Base-by-base conservation (phyloP, 1,140 invertebrate species). In the Melipona quadrifasciata region DNA sequence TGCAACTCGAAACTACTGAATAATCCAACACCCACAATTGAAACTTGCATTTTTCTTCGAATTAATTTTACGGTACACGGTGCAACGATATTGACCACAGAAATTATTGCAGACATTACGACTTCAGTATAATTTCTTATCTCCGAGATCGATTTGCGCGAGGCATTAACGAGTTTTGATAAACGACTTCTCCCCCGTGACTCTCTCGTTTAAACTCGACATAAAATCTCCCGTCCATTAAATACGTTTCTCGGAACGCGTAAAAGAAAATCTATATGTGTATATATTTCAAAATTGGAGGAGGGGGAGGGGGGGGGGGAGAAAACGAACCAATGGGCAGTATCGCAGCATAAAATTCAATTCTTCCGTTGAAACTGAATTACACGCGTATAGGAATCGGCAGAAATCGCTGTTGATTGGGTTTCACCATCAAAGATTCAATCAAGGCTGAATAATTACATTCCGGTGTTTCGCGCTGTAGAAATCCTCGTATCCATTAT, bases 361-460 rank as follows among this genome's bases (percentile, higher is more conserved):
- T 71, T 51, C 27, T 71, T 0, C 47, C 27, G 27, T 34, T 55
- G 5, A 57, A 55, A 71, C 51, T 27, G 53, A 75, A 75, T 75
- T 57, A 58, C 10, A 58, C 16, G 27, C 27, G 72, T 71, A 21
- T 17, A 39, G 34, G 27, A 57, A 74, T 71, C 39, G 24, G 5
- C 1, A 74, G 27, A 27, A 21, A 34, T 31, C 27, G 21, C 5
- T 27, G 31, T 74, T 75, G 31, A 71, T 71, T 71, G 53, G 51
- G 21, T 31, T 55, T 34, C 27, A 17, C 55, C 0, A 19, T 21
- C 21, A 57, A 75, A 58, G 73, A 75, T 74, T 6, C 47, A 24
- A 74, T 74, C 73, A 74, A 21, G 58, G 10, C 27, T 24, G 51
- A n/a, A 75, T 57, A 75, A 75, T 75, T 75, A 31, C 27, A 55